Conservation (phyloP, 2,113 vertebrate genomes). For the Datnioides undecimradiatus region DNA sequence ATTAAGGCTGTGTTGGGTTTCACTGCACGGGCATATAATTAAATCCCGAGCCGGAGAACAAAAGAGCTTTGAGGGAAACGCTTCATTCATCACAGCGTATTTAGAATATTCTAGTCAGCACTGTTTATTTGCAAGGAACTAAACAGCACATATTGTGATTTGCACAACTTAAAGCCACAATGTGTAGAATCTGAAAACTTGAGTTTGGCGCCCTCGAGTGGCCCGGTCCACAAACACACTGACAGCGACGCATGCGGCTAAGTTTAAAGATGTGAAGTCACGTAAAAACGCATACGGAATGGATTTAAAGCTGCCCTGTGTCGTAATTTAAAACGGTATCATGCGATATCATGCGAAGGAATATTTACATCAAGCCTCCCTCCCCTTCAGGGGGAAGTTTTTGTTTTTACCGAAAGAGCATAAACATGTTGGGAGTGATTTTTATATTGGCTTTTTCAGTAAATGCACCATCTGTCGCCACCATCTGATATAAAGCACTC, state of each 20-base stretch:
- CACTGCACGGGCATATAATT: background rate
- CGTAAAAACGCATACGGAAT: background rate
- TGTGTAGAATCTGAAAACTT: background rate
- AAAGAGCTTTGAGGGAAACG: background rate
- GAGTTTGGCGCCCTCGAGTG: conserved; percentile 25
- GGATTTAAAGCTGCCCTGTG: background rate
- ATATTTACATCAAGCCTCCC: background rate
- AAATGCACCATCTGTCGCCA: conserved; percentile 65
- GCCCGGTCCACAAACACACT: background rate
- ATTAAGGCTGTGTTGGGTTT: background rate
- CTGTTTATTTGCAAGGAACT: background rate
- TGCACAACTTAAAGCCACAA: background rate
- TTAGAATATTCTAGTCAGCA: background rate
- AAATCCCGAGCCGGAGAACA: background rate
- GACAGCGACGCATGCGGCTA: background rate
- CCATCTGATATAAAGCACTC: conserved; percentile 70
- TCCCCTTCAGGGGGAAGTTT: background rate
- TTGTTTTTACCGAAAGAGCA: conserved; percentile 46
- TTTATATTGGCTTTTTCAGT: conserved; percentile 49
- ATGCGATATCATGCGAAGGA: too few relatives aligned
- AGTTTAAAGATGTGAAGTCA: background rate
- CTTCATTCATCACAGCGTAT: background rate
- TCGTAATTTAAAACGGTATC: background rate
- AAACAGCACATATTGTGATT: background rate
- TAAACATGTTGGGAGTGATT: conserved; percentile 57